Evolutionary conservation across 2,888 invertebrate genomes (phyloP).

Genomic region (Sinopyrophorus schimmeli): DNA sequence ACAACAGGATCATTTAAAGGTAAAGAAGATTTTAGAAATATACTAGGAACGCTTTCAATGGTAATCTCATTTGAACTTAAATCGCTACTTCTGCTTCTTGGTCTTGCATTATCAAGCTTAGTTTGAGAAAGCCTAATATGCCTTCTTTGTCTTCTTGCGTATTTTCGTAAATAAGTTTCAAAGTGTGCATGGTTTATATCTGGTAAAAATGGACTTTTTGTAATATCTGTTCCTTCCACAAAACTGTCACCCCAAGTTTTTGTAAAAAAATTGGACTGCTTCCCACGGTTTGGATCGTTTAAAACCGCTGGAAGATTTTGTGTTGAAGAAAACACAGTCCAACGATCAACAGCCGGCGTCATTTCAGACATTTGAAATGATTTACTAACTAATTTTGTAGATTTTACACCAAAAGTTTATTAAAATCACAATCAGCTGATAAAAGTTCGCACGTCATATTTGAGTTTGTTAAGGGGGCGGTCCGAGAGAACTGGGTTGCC

Average conservation of each 20-base stretch:
- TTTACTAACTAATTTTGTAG: constrained; percentile 25
- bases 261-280: constrained; percentile 90
- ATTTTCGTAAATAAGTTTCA: constrained; percentile 82
- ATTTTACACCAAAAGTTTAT: constrained; percentile 16
- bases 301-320: constrained; percentile 95
- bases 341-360: constrained; percentile 59
- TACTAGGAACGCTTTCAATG: constrained; percentile 76
- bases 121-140: constrained; percentile 60
- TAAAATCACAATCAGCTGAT: constrained; percentile 22
- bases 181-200: constrained; percentile 84
- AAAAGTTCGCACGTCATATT: constrained; percentile 15
- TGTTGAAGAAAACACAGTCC: constrained; percentile 88
- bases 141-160: constrained; percentile 67
- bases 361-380: constrained; percentile 40
- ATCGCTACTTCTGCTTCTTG: constrained; percentile 41
- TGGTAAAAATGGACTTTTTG: constrained; percentile 79
- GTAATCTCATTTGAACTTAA: constrained; percentile 55
- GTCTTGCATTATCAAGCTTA: constrained; percentile 34
- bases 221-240: constrained; percentile 74
- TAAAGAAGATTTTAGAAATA: constrained; percentile 81
- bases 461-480: no score
- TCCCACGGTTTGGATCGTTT: constrained; percentile 92
- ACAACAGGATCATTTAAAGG: constrained; percentile 78
- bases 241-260: constrained; percentile 98
- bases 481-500: no score